Conservation (phyloP, 2,888 invertebrate genomes). For the Prionchulus punctatus region DNA sequence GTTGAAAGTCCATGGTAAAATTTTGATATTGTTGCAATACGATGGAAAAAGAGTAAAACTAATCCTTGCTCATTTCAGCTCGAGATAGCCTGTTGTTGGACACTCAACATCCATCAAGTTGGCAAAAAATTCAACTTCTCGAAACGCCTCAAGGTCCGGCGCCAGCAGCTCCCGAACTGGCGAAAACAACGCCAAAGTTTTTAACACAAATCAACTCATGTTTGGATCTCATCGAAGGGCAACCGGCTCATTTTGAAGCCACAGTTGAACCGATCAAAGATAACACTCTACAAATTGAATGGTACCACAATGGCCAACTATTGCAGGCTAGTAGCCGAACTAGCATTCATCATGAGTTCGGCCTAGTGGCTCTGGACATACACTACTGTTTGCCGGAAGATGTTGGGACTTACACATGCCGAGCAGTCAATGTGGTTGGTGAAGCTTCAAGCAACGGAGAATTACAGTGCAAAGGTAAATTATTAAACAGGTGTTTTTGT, state of each 20-base stretch:
- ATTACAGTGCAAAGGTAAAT: conserved; percentile 21
- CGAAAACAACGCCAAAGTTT: conserved; percentile 56
- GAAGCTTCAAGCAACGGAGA: conserved; percentile 75
- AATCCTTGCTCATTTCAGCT: conserved; percentile 11
- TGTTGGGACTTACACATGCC: conserved; percentile 63
- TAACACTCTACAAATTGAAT: conserved; percentile 41
- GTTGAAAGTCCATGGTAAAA: conserved; percentile 18
- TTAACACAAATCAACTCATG: conserved; percentile 67
- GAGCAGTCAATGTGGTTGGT: conserved; percentile 74
- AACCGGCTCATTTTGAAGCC: conserved; percentile 90
- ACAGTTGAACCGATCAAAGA: conserved; percentile 78
- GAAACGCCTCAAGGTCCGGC: conserved; percentile 43
- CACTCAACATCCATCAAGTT: conserved; percentile 76
- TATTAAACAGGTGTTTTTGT: background rate
- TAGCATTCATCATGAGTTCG: conserved; percentile 14
- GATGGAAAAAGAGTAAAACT: conserved; percentile 3
- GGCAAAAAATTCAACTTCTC: conserved; percentile 69
- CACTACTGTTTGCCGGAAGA: conserved; percentile 71
- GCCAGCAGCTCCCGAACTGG: conserved; percentile 47
- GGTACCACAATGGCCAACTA: conserved; percentile 61
- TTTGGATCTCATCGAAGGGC: conserved; percentile 71
- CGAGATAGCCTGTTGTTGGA: conserved; percentile 54
- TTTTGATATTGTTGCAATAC: conserved; percentile 17
- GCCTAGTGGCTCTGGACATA: conserved; percentile 48
- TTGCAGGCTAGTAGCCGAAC: conserved; percentile 44